phyloP scores from a whole-genome alignment of 2,888 invertebrate species.

The Euzophera pinguis region DNA sequence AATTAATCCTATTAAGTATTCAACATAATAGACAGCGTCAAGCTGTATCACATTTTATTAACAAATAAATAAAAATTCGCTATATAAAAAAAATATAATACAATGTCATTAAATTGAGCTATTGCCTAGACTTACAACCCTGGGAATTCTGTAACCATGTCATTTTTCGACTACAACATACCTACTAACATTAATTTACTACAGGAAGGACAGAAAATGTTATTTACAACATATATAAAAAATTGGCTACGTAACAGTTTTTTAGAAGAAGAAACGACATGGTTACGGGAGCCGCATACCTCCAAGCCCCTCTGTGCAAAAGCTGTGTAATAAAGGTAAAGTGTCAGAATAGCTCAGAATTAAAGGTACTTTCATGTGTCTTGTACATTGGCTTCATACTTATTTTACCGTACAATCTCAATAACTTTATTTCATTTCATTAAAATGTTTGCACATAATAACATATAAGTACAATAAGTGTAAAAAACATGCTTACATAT shows the following conservation, averaged over 20 bases:
- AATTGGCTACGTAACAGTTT: conserved; percentile 25
- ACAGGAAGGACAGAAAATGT: conserved; percentile 35
- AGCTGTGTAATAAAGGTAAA: conserved; percentile 60
- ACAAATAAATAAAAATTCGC: conserved; percentile 59
- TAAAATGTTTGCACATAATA: not conserved
- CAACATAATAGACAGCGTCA: conserved; percentile 59
- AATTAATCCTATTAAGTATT: conserved; percentile 53
- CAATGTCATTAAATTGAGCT: conserved; percentile 65
- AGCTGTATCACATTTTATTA: conserved; percentile 66
- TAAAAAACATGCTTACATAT: conserved; percentile 32
- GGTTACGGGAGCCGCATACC: conserved; percentile 74
- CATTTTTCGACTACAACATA: conserved; percentile 40
- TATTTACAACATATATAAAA: conserved; percentile 57
- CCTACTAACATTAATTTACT: conserved; percentile 27
- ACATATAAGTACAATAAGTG: not conserved
- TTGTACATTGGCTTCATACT: conserved; percentile 5
- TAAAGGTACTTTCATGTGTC: conserved; percentile 30
- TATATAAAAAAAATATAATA: conserved; percentile 54
- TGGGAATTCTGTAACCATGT: conserved; percentile 73
- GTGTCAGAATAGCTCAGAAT: conserved; percentile 59
- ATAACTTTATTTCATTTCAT: too few species aligned
- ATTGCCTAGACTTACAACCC: conserved; percentile 76
- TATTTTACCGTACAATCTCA: conserved; percentile 3
- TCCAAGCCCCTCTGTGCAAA: conserved; percentile 64
- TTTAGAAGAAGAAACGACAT: conserved; percentile 52